These are phyloP conservation scores for Acanthurus tractus DNA, from an alignment of 2,797 vertebrate species.

Conservation along the genomic window DNA sequence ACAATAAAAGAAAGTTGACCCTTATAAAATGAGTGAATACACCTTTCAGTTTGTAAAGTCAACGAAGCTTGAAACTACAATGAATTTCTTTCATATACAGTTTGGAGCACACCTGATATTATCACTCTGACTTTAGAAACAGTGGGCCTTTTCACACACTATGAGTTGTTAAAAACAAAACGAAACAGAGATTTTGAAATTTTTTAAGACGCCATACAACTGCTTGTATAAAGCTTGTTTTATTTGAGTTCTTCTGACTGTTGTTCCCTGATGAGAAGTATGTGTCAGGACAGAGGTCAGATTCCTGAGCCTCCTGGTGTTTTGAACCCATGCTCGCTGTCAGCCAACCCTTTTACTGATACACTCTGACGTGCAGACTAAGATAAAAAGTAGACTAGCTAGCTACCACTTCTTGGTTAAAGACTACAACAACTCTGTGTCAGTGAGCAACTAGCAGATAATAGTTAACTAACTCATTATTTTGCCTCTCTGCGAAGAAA, in stretches of 20 bases:
- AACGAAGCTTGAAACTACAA: too few relatives aligned
- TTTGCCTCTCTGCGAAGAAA: slow-evolving; percentile 26
- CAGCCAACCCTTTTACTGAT: slow-evolving; percentile 56
- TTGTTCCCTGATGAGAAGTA: slow-evolving; percentile 25
- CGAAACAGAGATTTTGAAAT: not conserved
- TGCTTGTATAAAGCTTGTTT: not conserved
- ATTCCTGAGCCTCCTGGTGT: slow-evolving; percentile 47
- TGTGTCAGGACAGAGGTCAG: slow-evolving; percentile 60
- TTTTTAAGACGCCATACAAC: not conserved
- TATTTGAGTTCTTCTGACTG: not conserved
- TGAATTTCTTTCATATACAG: not conserved
- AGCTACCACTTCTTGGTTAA: slow-evolving; percentile 19
- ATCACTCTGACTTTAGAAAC: not conserved
- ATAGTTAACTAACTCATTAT: slow-evolving; percentile 25
- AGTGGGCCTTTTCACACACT: not conserved
- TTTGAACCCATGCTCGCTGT: slow-evolving; percentile 30
- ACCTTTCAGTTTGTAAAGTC: not conserved
- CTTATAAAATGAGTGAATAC: not conserved
- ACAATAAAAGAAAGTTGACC: not conserved
- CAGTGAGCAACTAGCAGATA: slow-evolving; percentile 21
- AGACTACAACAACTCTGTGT: slow-evolving; percentile 28
- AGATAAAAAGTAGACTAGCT: slow-evolving; percentile 36
- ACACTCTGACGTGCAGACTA: slow-evolving; percentile 52
- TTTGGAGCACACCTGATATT: not conserved
- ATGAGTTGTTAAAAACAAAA: not conserved